Conservation (phyloP, 2,113 vertebrate species). For the Hippopotamus amphibius region DNA sequence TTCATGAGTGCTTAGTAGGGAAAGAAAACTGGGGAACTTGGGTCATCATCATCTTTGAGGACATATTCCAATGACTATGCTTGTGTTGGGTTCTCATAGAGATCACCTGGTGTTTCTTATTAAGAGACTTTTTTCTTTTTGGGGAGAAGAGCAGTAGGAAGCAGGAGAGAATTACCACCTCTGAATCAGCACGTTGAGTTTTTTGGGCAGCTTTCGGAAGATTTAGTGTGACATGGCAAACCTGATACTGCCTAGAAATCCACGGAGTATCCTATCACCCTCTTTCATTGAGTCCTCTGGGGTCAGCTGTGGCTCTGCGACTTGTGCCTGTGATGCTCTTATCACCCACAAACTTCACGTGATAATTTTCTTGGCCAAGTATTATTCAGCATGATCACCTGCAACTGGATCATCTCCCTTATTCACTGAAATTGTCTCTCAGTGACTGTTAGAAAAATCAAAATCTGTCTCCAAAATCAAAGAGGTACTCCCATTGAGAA, state of each 20-base stretch:
- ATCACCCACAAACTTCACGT: neutral
- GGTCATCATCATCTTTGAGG: neutral
- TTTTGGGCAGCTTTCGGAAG: conserved; percentile 13
- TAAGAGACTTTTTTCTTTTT: neutral
- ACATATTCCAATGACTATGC: neutral
- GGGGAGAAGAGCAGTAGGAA: neutral
- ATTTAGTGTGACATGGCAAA: neutral
- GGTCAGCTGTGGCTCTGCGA: neutral
- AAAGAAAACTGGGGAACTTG: neutral
- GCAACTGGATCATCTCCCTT: neutral
- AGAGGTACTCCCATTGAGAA: neutral
- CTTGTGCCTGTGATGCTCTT: neutral
- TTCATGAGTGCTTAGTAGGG: neutral
- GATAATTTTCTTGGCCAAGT: neutral
- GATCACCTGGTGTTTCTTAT: neutral
- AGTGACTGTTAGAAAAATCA: conserved; percentile 35
- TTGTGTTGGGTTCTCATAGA: neutral
- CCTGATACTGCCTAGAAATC: neutral
- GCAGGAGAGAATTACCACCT: neutral
- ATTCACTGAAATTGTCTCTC: neutral
- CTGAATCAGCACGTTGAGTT: neutral
- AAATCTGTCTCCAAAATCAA: conserved; percentile 56
- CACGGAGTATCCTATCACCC: neutral
- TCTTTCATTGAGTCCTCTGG: neutral
- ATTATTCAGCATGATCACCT: neutral